A percentile compares a stretch with the other conserved stretches of the same genome.
Evolutionary conservation across 2,797 vertebrate species (phyloP).

Genomic region (Clarias pachynema): DNA sequence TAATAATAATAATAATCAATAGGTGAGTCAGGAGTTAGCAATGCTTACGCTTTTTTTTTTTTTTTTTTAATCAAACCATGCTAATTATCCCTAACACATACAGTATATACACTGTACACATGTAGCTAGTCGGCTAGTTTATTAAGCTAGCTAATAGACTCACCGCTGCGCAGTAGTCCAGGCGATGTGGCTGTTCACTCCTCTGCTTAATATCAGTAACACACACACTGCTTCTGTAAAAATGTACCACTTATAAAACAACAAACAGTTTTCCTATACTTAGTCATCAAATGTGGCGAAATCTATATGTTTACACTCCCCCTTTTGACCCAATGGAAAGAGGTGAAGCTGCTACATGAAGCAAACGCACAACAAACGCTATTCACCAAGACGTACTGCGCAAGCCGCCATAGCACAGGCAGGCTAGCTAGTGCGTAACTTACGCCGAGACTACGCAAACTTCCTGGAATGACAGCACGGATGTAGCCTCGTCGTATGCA

Average conservation of each 20-base stretch:
- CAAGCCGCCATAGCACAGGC: not conserved
- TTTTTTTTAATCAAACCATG: not conserved
- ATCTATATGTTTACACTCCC: conserved; percentile 66
- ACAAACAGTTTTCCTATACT: not conserved
- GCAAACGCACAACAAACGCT: conserved; percentile 7
- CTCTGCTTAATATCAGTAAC: not conserved
- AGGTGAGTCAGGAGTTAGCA: conserved; percentile 10
- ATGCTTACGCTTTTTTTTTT: not conserved
- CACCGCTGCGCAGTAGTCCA: conserved; percentile 22
- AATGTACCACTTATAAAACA: conserved; percentile 2
- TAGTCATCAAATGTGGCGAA: conserved; percentile 45
- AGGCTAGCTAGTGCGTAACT: not conserved
- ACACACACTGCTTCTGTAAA: not conserved
- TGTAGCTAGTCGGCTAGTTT: conserved; percentile 21
- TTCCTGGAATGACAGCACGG: conserved; percentile 44
- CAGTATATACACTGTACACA: not conserved
- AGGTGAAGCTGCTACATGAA: conserved; percentile 45
- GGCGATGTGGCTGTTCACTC: conserved; percentile 19
- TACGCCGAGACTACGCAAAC: conserved; percentile 41
- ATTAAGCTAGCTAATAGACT: conserved; percentile 23
- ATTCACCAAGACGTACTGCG: conserved; percentile 45
- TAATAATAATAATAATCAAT: conserved; percentile 8
- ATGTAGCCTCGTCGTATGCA: not conserved
- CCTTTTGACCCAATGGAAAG: conserved; percentile 60
- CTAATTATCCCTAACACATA: not conserved